Evolutionary conservation across 2,888 invertebrate species (phyloP).

Genomic region (Heliconius sara): DNA sequence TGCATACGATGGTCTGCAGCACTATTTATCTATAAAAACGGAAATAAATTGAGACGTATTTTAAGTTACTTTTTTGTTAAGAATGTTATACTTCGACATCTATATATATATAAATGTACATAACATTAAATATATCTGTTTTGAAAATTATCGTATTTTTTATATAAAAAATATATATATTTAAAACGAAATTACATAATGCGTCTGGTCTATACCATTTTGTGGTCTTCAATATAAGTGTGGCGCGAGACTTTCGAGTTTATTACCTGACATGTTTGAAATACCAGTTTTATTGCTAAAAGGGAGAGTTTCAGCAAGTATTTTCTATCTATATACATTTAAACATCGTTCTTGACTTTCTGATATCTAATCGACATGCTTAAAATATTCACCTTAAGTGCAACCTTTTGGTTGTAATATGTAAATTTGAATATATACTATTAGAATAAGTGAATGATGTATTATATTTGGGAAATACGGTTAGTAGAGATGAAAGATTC

Average conservation of each 20-base stretch:
- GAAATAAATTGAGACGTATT: no score
- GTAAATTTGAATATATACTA: neutral
- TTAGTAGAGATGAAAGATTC: no score
- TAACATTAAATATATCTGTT: no score
- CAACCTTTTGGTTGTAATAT: neutral
- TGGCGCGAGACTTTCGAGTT: conserved; percentile 74
- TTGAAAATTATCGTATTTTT: no score
- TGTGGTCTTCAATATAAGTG: conserved; percentile 60
- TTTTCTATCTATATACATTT: conserved; percentile 52
- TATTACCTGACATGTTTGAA: conserved; percentile 82
- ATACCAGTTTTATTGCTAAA: conserved; percentile 75
- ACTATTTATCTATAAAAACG: no score
- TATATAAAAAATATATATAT: no score
- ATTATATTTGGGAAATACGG: no score
- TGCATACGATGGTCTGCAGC: no score
- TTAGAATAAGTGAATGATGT: no score
- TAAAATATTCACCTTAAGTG: neutral
- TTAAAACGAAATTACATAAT: neutral
- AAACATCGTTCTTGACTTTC: conserved; percentile 8
- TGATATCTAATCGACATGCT: conserved; percentile 14
- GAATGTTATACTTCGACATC: no score
- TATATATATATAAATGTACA: no score
- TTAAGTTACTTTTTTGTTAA: no score
- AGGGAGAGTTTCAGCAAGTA: conserved; percentile 54
- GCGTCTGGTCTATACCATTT: conserved; percentile 54